Conservation (phyloP, 1,140 invertebrate species). For the Telenomus remus region DNA sequence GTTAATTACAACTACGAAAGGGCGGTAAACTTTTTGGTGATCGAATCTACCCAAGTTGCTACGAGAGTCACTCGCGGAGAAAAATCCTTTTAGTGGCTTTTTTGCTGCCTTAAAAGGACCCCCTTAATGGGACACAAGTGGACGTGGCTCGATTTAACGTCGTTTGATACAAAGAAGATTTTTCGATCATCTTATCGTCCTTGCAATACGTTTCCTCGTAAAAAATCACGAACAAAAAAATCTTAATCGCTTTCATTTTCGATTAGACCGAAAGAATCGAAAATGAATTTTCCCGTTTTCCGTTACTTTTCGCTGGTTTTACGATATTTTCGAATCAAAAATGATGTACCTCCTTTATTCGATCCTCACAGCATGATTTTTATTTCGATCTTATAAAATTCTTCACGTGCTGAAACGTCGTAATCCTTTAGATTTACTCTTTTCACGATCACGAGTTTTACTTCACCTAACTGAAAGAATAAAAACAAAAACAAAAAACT, state of each 20-base stretch:
- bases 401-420: too few species aligned
- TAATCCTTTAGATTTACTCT: too few species aligned
- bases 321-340: too few species aligned
- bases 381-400: too few species aligned
- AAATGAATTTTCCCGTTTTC: too few species aligned
- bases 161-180: slow-evolving; percentile 37
- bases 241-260: not conserved
- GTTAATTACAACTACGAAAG: slow-evolving; percentile 51
- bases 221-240: not conserved
- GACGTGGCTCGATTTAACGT: slow-evolving; percentile 42
- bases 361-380: too few species aligned
- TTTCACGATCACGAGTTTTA: too few species aligned
- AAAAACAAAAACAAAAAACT: too few species aligned
- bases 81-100: slow-evolving; percentile 39
- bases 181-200: slow-evolving; percentile 42
- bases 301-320: too few species aligned
- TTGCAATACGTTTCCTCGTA: slow-evolving; percentile 4
- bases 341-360: too few species aligned
- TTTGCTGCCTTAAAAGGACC: not conserved
- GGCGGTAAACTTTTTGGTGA: slow-evolving; percentile 43
- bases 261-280: too few species aligned
- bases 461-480: too few species aligned
- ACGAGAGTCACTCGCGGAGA: slow-evolving; percentile 17
- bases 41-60: slow-evolving; percentile 30
- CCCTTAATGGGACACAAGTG: slow-evolving; percentile 26